A percentile compares a stretch with the other conserved stretches of the same genome.
Conservation (phyloP, 1,140 invertebrate species). For the Rhizoglyphus robini region DNA sequence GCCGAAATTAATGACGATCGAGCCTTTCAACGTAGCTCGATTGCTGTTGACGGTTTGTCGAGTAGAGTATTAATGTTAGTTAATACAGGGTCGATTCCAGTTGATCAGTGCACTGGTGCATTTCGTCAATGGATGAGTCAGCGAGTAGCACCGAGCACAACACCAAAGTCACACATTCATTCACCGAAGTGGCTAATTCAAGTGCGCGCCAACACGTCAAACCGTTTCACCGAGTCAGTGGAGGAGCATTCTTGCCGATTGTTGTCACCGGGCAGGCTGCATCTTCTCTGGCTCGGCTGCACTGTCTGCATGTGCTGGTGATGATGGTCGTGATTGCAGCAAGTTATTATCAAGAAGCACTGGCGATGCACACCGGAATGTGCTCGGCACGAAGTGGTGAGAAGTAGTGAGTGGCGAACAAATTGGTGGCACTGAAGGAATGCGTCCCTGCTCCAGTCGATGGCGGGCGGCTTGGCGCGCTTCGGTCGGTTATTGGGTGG, state of each 20-base stretch:
- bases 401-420: background rate
- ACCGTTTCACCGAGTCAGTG: background rate
- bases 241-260: background rate
- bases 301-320: background rate
- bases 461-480: no score
- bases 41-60: no score
- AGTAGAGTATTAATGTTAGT: no score
- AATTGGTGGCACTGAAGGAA: background rate
- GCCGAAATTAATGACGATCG: no score
- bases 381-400: background rate
- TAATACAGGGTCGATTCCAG: no score
- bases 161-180: no score
- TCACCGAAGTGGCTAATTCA: background rate
- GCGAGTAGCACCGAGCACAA: no score
- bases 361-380: background rate
- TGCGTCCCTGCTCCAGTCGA: no score
- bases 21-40: no score
- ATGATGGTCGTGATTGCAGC: background rate
- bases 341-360: background rate
- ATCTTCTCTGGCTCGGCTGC: background rate
- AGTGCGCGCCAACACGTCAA: background rate
- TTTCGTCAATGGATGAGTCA: no score
- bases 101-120: no score
- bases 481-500: no score
- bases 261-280: background rate